phyloP scores from a whole-genome alignment of 2,113 vertebrate genomes.

The Thunnus maccoyii region DNA sequence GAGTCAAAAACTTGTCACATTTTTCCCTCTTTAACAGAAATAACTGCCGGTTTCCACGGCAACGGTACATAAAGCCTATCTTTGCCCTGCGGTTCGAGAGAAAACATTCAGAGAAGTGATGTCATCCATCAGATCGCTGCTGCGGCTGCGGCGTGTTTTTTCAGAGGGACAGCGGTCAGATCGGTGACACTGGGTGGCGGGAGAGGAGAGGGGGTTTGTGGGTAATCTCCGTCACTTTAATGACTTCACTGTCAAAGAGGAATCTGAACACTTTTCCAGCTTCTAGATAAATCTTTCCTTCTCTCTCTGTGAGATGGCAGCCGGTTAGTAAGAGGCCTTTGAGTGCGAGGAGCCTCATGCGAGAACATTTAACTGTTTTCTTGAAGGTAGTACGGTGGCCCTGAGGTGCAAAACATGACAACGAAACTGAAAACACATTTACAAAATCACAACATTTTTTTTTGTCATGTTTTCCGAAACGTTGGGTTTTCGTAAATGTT shows the following conservation, averaged over 20 bases:
- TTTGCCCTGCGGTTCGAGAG: constrained; percentile 48
- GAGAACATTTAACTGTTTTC: too few species aligned
- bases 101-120: constrained; percentile 77
- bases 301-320: too few species aligned
- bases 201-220: constrained; percentile 9
- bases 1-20: constrained; percentile 5
- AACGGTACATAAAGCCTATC: constrained; percentile 76
- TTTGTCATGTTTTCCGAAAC: too few species aligned
- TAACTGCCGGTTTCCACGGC: constrained; percentile 78
- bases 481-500: too few species aligned
- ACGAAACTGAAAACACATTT: too few species aligned
- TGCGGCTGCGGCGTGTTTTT: constrained; percentile 37
- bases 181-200: constrained; percentile 10
- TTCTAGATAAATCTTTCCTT: not conserved
- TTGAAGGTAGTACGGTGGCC: too few species aligned
- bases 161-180: constrained; percentile 41
- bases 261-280: not conserved
- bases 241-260: not conserved
- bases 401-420: too few species aligned
- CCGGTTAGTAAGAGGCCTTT: too few species aligned
- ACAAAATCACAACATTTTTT: too few species aligned
- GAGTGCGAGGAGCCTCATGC: too few species aligned
- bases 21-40: constrained; percentile 37
- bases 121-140: constrained; percentile 71
- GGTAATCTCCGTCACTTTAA: constrained; percentile 21